Evolutionary conservation across 2,888 invertebrate genomes (phyloP).

Genomic region (Standfussiana lucernea): DNA sequence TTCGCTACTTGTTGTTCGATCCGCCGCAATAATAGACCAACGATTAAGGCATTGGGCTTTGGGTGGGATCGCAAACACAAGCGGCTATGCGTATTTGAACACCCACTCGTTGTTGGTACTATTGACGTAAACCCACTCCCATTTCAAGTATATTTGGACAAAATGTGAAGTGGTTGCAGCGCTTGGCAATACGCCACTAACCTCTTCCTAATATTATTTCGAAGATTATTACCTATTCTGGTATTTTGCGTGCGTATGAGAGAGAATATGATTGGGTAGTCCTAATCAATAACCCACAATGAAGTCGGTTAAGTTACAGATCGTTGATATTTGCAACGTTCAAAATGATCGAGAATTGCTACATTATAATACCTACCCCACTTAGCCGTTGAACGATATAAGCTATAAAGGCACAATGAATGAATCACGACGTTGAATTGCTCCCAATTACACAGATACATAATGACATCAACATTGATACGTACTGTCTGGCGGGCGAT

Average conservation of each 20-base stretch:
- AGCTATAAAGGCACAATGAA: conserved; percentile 41
- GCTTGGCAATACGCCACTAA: not conserved
- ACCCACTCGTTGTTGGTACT: not conserved
- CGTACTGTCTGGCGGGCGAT: conserved; percentile 86
- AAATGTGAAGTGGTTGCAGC: not conserved
- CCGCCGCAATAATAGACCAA: not conserved
- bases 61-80: conserved; percentile 1
- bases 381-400: conserved; percentile 28
- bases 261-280: not conserved
- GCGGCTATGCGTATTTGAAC: not conserved
- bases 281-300: not conserved
- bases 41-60: not conserved
- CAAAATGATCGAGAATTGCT: not conserved
- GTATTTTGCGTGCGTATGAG: not conserved
- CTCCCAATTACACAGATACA: conserved; percentile 35
- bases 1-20: not conserved
- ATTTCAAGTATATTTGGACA: not conserved
- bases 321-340: not conserved
- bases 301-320: not conserved
- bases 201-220: not conserved
- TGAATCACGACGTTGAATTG: conserved; percentile 48
- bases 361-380: conserved; percentile 11
- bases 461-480: conserved; percentile 49
- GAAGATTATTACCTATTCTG: not conserved
- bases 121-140: not conserved